phyloP scores from a whole-genome alignment of 2,888 invertebrate genomes.

The Agrenia bidenticulata region DNA sequence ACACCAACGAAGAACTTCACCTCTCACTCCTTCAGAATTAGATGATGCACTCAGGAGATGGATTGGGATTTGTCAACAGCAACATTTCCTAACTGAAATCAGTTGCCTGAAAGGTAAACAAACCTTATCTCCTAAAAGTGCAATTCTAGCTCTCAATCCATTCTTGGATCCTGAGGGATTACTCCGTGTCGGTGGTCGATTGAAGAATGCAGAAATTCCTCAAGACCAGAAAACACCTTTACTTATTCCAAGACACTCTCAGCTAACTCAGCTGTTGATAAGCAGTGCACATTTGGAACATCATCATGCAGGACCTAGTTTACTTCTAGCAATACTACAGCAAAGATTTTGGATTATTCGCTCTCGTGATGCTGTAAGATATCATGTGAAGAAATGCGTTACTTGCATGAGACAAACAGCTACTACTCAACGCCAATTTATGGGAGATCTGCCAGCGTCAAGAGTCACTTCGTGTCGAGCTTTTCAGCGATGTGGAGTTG shows the following conservation, averaged over 20 bases:
- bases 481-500: not conserved
- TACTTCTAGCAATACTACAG: not conserved
- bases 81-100: not conserved
- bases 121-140: not conserved
- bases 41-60: not conserved
- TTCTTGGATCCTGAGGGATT: not conserved
- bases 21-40: not conserved
- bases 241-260: not conserved
- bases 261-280: not conserved
- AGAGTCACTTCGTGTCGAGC: not conserved
- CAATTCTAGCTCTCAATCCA: not conserved
- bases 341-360: not conserved
- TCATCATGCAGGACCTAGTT: not conserved
- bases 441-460: not conserved
- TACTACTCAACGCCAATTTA: not conserved
- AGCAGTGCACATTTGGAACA: not conserved
- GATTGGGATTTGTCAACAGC: not conserved
- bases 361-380: not conserved
- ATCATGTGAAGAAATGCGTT: not conserved
- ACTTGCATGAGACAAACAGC: not conserved
- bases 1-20: not conserved
- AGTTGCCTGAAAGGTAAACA: not conserved
- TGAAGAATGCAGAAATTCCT: not conserved
- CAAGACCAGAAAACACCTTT: not conserved
- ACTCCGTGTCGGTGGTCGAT: not conserved